phyloP scores from a whole-genome alignment of 2,888 invertebrate species.

The Clepsis dumicolana region DNA sequence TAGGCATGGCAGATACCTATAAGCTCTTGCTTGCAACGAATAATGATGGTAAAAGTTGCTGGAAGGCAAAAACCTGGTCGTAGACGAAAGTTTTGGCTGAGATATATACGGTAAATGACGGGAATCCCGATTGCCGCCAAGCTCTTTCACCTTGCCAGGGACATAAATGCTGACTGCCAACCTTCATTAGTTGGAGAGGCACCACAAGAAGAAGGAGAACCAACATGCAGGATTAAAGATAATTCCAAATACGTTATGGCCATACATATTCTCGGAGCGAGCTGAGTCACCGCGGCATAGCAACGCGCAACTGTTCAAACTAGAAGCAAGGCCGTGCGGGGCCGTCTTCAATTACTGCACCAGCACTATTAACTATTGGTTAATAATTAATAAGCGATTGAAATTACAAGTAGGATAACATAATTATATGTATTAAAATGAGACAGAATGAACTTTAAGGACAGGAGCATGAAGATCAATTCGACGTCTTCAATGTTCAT shows the following conservation, averaged over 20 bases:
- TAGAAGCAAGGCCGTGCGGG: constrained; percentile 70
- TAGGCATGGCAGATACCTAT: too few relatives aligned
- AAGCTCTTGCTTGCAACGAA: too few relatives aligned
- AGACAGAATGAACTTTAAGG: neutral
- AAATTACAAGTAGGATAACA: constrained; percentile 23
- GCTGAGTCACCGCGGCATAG: constrained; percentile 41
- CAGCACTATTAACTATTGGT: constrained; percentile 42
- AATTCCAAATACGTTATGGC: constrained; percentile 38
- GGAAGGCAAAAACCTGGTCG: too few relatives aligned
- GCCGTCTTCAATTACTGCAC: constrained; percentile 65
- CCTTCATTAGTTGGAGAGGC: neutral
- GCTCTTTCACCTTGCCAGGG: too few relatives aligned
- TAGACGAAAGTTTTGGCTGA: too few relatives aligned
- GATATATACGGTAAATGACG: too few relatives aligned
- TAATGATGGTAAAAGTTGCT: too few relatives aligned
- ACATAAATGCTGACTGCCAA: constrained; percentile 1
- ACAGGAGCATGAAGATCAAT: too few relatives aligned
- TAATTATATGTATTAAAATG: neutral
- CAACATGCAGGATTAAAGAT: constrained; percentile 23
- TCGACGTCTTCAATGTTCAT: too few relatives aligned
- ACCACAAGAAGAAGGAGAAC: constrained; percentile 19
- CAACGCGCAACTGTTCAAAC: constrained; percentile 71
- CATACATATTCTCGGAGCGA: constrained; percentile 35
- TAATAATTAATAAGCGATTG: constrained; percentile 40
- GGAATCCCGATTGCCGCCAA: too few relatives aligned